Conservation (phyloP, 2,797 vertebrate genomes). For the Characodon lateralis region DNA sequence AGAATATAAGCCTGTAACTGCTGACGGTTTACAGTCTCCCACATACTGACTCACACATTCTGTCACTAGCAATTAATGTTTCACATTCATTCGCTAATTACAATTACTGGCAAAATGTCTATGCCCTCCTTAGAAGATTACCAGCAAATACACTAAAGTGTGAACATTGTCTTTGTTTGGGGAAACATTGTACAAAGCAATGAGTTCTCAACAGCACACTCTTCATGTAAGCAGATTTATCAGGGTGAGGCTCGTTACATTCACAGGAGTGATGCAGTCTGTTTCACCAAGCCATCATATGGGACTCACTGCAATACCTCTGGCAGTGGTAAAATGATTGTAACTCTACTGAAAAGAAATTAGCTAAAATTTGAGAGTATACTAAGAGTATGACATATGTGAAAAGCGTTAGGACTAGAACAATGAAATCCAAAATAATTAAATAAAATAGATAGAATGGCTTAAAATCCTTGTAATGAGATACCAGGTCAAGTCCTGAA, state of each 20-base stretch:
- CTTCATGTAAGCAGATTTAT: slow-evolving; percentile 21
- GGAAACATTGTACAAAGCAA: not conserved
- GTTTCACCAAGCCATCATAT: slow-evolving; percentile 18
- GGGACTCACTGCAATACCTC: slow-evolving; percentile 15
- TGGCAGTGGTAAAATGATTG: slow-evolving; percentile 38
- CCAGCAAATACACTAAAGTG: not conserved
- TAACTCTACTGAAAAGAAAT: slow-evolving; percentile 25
- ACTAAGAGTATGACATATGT: slow-evolving; percentile 14
- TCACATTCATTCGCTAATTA: not conserved
- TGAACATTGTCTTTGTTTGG: slow-evolving; percentile 6
- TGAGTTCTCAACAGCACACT: slow-evolving; percentile 1
- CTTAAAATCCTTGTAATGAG: not conserved
- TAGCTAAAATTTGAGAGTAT: slow-evolving; percentile 27
- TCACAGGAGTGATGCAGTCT: slow-evolving; percentile 36
- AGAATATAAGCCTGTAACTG: not conserved
- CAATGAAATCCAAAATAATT: not conserved
- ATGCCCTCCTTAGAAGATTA: not conserved
- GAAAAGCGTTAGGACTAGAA: slow-evolving; percentile 1
- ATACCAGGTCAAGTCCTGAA: too few relatives aligned
- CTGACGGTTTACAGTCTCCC: not conserved
- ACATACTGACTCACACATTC: not conserved
- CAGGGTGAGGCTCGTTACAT: slow-evolving; percentile 9
- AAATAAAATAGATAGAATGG: slow-evolving; percentile 7
- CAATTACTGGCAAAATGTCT: not conserved
- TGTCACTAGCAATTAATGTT: not conserved